Evolutionary conservation across 23 tunicate species (phyloP), one percentile per base, ranked within the genome.

Genomic region (Trididemnum clinides): DNA sequence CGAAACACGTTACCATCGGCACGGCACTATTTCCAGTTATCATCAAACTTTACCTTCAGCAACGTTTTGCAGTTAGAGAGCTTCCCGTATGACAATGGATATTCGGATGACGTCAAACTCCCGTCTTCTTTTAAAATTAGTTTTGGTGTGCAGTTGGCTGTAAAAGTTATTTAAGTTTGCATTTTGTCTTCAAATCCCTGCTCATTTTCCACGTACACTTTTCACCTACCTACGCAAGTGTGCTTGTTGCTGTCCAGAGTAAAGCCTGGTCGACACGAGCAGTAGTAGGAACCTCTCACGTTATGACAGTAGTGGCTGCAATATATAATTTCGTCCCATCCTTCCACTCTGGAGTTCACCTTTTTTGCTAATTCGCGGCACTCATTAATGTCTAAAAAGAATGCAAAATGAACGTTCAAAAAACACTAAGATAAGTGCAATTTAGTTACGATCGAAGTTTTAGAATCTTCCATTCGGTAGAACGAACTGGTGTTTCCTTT

Each of bases 301-400:
- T 93, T 93, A 34, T 84, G 77, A 50, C 98, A 93, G 71, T 34
- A 64, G 29, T 93, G 98, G 83, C 85, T 88, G 80, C 98, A 93
- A 37, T 78, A 84, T 23, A 93, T 33, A 20, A 79, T 64, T 63
- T 71, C 57, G 64, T 93, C 98, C 98, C 98, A 93, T 34, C 88
- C 92, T 31, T 79, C 92, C 0, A 66, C 82, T 38, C 54, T 64
- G 10, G 82, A 34, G 22, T 10, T 6, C 0, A 34, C 50, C 33
- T 58, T 57, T 6, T 20, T 19, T 19, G 28, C 18, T 85, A 90
- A 36, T 25, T 54, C 64, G 39, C 21, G 15, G 39, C 95, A 90
- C 59, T 90, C 95, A 50, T 90, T 64, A 33, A 64, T 31, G 44
- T 90, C 95, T 90, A 39, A 23, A 88, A 37, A 20, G 6, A 78